phyloP scores from a whole-genome alignment of 2,113 vertebrate species.

The Acanthochromis polyacanthus region DNA sequence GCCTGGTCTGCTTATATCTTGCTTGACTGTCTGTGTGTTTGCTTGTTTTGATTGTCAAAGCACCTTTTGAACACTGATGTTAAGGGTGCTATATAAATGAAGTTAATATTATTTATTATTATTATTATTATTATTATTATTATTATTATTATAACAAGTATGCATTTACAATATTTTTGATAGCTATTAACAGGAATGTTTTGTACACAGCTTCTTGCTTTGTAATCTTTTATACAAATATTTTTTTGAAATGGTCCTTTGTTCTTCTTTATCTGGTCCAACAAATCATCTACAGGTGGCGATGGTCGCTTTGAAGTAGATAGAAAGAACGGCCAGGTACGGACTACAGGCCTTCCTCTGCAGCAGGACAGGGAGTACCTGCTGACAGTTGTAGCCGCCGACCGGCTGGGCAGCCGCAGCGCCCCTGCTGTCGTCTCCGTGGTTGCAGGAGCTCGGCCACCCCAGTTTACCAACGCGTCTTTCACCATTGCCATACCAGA shows the following conservation, averaged over 20 bases:
- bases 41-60: no score
- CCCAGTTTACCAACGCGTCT: conserved; percentile 89
- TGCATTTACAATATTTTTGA: no score
- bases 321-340: conserved; percentile 88
- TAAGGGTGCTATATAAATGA: no score
- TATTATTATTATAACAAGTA: no score
- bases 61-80: no score
- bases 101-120: no score
- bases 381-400: conserved; percentile 87
- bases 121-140: no score
- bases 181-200: neutral
- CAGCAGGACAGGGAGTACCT: conserved; percentile 88
- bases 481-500: conserved; percentile 87
- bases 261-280: neutral
- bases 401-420: conserved; percentile 87
- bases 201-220: neutral
- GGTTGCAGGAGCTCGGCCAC: conserved; percentile 85
- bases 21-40: no score
- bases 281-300: conserved; percentile 81
- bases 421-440: conserved; percentile 85
- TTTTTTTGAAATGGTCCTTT: neutral
- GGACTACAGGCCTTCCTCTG: conserved; percentile 88
- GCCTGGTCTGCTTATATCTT: no score
- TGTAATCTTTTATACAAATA: neutral
- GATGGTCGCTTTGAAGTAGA: conserved; percentile 90